Base-by-base conservation (phyloP, 2,113 vertebrate genomes). In the Formicarius rufipectus region DNA sequence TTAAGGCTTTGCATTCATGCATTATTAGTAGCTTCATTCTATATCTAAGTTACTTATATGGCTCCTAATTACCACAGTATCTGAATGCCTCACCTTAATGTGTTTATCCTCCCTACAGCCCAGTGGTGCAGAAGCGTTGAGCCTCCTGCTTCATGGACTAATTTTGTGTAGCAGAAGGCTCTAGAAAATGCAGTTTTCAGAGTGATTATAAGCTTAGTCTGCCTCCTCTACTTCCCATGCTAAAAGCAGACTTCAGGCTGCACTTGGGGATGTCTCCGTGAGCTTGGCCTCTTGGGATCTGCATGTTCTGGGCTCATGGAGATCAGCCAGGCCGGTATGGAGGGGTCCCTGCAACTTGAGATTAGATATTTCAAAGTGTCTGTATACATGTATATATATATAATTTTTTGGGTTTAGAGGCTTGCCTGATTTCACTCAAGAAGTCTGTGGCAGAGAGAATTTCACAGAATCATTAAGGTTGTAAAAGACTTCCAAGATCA, bases 1-100 rank as follows among this genome's bases (percentile, higher is more conserved):
- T 91, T 94, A 95, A 79, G 91, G 89, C 87, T 96, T 96, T 96
- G 94, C 95, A 97, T 96, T 97, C 89, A 97, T 96, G 91, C 96
- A 94, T 97, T 97, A 97, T 96, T 95, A 97, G 96, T 50, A 93
- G 84, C 74, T 96, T 93, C 93, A 94, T 91, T 96, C 89, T 93
- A 82, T 89, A 94, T 87, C 93, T 96, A 76, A 96, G 93, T 91
- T 94, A 89, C 95, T 96, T 96, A 82, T 83, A 56, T 30, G 50
- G 76, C 52, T 95, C 69, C 86, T 96, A 97, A 96, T 96, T 96
- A 96, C 91, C 60, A n/a, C 76, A 59, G 44, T 59, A 91, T 82
- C 89, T 91, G 95, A 95, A 96, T 95, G 78, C 89, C 77, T 89
- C 18, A 62, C 91, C 94, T 94, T 87, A 87, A 92, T 83, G 78